Conservation (phyloP, 92 coral and sea anemone species). For the Zoanthus sansibaricus region DNA sequence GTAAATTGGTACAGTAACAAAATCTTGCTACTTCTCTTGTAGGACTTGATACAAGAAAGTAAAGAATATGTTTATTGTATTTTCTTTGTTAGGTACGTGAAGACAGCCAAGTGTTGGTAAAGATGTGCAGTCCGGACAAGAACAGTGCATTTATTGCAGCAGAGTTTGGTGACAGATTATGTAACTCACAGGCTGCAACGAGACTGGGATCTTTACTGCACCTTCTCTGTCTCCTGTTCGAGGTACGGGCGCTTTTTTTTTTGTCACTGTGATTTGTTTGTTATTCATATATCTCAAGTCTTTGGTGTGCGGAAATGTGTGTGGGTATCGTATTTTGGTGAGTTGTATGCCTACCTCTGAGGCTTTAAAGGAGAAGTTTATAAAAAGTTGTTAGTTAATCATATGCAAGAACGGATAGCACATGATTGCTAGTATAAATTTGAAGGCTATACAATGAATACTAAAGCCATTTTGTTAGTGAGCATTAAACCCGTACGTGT, state of each 20-base stretch:
- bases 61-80: neutral
- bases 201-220: slow-evolving; percentile 89
- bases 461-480: too few species aligned
- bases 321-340: too few species aligned
- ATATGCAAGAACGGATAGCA: too few species aligned
- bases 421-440: too few species aligned
- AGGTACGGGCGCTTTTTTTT: slow-evolving; percentile 57
- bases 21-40: too few species aligned
- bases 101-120: slow-evolving; percentile 65
- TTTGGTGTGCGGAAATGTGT: neutral
- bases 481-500: too few species aligned
- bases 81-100: slow-evolving; percentile 55
- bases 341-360: too few species aligned
- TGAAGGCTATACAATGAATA: too few species aligned
- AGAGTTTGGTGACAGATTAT: slow-evolving; percentile 71
- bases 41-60: too few species aligned
- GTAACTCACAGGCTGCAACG: slow-evolving; percentile 74
- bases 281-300: neutral
- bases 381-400: too few species aligned
- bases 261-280: neutral
- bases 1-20: too few species aligned
- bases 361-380: too few species aligned
- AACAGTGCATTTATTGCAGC: slow-evolving; percentile 65
- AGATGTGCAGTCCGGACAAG: slow-evolving; percentile 69
- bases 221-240: slow-evolving; percentile 88